Conservation (phyloP, 2,888 invertebrate genomes). For the Lamproptera curius region DNA sequence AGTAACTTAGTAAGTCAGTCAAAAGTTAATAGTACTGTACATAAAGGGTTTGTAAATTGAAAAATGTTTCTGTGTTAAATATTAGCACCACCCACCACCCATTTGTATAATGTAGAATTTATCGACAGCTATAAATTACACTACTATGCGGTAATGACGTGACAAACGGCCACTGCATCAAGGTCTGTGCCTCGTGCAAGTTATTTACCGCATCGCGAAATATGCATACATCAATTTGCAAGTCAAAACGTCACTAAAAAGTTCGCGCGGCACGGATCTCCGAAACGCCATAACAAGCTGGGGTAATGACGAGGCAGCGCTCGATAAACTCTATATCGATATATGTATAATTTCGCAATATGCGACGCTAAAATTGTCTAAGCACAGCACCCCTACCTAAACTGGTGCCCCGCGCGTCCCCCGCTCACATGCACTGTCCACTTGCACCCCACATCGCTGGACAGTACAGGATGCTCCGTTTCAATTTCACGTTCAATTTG, state of each 20-base stretch:
- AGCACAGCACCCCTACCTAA: conserved; percentile 64
- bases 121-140: no score
- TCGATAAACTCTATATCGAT: conserved; percentile 39
- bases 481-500: no score
- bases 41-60: no score
- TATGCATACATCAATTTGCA: conserved; percentile 16
- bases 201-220: conserved; percentile 8
- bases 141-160: no score
- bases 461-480: conserved; percentile 48
- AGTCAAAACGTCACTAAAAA: neutral
- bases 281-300: conserved; percentile 28
- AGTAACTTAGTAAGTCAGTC: no score
- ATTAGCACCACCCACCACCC: no score
- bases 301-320: conserved; percentile 26
- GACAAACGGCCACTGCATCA: neutral
- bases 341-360: conserved; percentile 65
- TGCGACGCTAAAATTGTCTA: conserved; percentile 73
- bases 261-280: conserved; percentile 8
- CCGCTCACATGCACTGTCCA: conserved; percentile 26
- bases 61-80: no score
- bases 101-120: no score
- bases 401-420: conserved; percentile 40
- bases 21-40: no score
- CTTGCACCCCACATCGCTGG: conserved; percentile 49
- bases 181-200: neutral